A percentile compares a stretch with the other conserved stretches of the same genome.
phyloP scores from a whole-genome alignment of 2,797 vertebrate species.

The Furcifer pardalis region DNA sequence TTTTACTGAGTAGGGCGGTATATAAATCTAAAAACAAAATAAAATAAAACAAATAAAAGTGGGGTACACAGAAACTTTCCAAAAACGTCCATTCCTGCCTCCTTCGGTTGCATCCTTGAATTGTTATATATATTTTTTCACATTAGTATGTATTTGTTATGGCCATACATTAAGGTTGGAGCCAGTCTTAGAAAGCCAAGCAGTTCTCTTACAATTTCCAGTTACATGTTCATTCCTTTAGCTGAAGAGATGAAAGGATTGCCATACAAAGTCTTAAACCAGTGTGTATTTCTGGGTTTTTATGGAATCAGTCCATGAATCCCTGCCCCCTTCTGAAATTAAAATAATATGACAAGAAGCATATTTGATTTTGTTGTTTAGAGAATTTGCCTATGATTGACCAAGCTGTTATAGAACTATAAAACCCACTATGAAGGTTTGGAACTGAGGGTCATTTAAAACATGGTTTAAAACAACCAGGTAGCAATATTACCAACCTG shows the following conservation, averaged over 20 bases:
- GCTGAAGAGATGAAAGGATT: background rate
- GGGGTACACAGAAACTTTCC: too few relatives aligned
- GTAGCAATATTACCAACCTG: conserved; percentile 54
- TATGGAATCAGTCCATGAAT: background rate
- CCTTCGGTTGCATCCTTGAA: background rate
- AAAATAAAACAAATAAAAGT: too few relatives aligned
- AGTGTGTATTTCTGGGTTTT: background rate
- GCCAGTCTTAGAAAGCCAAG: background rate
- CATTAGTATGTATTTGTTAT: background rate
- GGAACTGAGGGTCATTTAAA: conserved; percentile 43
- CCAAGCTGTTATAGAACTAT: conserved; percentile 49
- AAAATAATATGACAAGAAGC: background rate
- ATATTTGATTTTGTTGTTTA: conserved; percentile 21
- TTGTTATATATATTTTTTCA: background rate
- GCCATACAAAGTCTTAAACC: background rate
- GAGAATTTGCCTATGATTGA: conserved; percentile 56
- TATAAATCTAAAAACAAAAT: too few relatives aligned
- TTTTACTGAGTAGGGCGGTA: too few relatives aligned
- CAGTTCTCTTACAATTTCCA: background rate
- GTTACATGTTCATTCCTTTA: background rate
- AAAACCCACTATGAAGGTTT: conserved; percentile 34
- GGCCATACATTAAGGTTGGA: background rate
- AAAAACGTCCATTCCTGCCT: background rate
- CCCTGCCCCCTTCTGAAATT: conserved; percentile 13
- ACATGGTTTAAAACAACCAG: conserved; percentile 33